These are phyloP conservation scores for Chromis chromis DNA, from an alignment of 2,797 vertebrate genomes.

Conservation along the genomic window DNA sequence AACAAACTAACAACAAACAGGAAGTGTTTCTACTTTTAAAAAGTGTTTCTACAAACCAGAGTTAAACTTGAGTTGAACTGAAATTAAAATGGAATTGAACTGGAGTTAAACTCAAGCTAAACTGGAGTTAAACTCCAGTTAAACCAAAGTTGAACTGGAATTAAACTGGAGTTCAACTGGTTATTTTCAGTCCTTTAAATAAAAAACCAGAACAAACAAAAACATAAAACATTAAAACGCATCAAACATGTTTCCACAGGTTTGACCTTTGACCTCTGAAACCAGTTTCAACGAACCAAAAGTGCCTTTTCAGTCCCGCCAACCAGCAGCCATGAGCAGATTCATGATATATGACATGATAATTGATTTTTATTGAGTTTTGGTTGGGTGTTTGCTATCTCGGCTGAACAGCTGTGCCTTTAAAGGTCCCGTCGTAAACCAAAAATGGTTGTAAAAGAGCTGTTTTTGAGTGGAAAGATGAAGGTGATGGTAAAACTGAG, in stretches of 20 bases:
- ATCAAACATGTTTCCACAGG: conserved; percentile 11
- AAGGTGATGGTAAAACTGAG: conserved; percentile 37
- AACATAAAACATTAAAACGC: conserved; percentile 26
- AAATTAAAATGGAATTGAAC: background rate
- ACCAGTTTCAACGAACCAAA: conserved; percentile 20
- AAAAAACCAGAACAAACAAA: background rate
- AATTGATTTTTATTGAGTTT: background rate
- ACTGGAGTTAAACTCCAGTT: background rate
- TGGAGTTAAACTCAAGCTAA: background rate
- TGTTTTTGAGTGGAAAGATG: conserved; percentile 35
- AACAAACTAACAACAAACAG: too few species aligned
- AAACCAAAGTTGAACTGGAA: too few species aligned
- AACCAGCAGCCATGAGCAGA: conserved; percentile 2
- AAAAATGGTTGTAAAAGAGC: conserved; percentile 22
- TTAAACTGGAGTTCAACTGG: too few species aligned
- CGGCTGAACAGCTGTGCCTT: conserved; percentile 13
- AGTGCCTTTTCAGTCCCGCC: conserved; percentile 17
- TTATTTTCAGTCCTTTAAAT: too few species aligned
- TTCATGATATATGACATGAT: conserved; percentile 7
- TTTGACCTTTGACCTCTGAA: conserved; percentile 24
- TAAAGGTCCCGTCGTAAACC: conserved; percentile 15
- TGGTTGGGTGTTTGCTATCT: background rate
- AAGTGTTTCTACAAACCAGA: background rate
- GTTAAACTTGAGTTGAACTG: background rate
- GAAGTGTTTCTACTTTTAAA: conserved; percentile 20